Evolutionary conservation across 2,888 invertebrate species (phyloP).

Genomic region (Cheilosia variabilis): DNA sequence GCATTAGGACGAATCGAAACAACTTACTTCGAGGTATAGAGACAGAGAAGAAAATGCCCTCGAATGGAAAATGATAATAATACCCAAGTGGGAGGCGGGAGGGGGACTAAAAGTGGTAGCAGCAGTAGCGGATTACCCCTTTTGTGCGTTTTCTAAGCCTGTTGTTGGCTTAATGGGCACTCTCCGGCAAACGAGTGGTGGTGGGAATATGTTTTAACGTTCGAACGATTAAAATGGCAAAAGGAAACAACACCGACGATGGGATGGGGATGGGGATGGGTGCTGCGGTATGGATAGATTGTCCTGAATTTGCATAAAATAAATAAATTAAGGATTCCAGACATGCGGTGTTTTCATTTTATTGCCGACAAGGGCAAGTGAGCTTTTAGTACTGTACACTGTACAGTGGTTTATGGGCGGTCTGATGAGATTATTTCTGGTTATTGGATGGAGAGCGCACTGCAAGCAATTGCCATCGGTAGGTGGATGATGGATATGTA

Average conservation of each 20-base stretch:
- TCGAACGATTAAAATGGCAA: constrained; percentile 68
- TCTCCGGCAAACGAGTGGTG: background rate
- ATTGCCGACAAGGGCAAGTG: constrained; percentile 73
- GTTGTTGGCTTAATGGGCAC: constrained; percentile 65
- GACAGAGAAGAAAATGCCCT: constrained; percentile 31
- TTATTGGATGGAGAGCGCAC: constrained; percentile 15
- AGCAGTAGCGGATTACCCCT: constrained; percentile 64
- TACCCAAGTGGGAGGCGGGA: constrained; percentile 26
- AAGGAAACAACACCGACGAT: constrained; percentile 41
- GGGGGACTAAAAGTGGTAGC: constrained; percentile 3
- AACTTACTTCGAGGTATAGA: constrained; percentile 42
- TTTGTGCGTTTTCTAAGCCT: constrained; percentile 70
- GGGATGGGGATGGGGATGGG: constrained; percentile 39
- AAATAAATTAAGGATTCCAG: constrained; percentile 76
- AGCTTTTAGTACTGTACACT: constrained; percentile 46
- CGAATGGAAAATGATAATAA: constrained; percentile 73
- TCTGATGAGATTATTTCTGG: constrained; percentile 74
- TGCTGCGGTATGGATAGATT: constrained; percentile 73
- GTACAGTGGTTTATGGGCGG: constrained; percentile 73
- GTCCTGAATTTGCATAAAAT: constrained; percentile 76
- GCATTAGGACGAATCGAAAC: constrained; percentile 58
- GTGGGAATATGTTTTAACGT: constrained; percentile 71
- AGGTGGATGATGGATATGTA: background rate
- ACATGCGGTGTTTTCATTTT: constrained; percentile 76
- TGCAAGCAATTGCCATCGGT: constrained; percentile 10